Base-by-base conservation (phyloP, 2,888 invertebrate genomes). In the Balanococcus diminutus region DNA sequence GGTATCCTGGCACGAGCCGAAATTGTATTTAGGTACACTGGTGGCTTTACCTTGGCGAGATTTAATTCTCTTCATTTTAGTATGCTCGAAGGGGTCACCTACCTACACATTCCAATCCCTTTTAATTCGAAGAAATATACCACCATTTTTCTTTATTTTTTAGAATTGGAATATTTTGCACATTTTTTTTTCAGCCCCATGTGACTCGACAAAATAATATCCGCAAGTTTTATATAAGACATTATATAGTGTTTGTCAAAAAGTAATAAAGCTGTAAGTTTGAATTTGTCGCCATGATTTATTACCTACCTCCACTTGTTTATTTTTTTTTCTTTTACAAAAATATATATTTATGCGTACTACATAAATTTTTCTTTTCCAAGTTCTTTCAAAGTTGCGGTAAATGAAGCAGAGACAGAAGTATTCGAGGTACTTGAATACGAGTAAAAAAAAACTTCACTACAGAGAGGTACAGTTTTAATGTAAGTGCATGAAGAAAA, bases 181-280 rank as follows among this genome's bases (percentile, higher is more conserved):
- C n/a, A n/a, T n/a, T n/a, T n/a, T 5, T 2, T 36, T 36, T 36
- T 36, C 4, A 67, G 28, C 61, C 61, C 11, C 61, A 1, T 3
- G 61, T 28, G 61, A 14, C 9, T 67, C 16, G 14, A 67, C 61
- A 25, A n/a, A n/a, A n/a, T n/a, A n/a, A n/a, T 28, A 28, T 2
- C 28, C 28, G 28, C 14, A 25, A 67, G 61, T 67, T 67, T 67
- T 67, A 67, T 67, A n/a, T n/a, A n/a, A n/a, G n/a, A n/a, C n/a
- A n/a, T n/a, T n/a, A n/a, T n/a, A n/a, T 67, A 67, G 25, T n/a
- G 61, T 67, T 67, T 28, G 61, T 67, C 61, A 67, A 25, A 67
- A 67, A 67, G 61, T 28, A 28, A 67, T 67, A 67, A 67, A 67
- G 61, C 28, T 67, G 61, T 67, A 67, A 2, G n/a, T n/a, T n/a